These are phyloP conservation scores for Ptychochromis oligacanthus DNA, from an alignment of 2,113 vertebrate species.

Conservation along the genomic window DNA sequence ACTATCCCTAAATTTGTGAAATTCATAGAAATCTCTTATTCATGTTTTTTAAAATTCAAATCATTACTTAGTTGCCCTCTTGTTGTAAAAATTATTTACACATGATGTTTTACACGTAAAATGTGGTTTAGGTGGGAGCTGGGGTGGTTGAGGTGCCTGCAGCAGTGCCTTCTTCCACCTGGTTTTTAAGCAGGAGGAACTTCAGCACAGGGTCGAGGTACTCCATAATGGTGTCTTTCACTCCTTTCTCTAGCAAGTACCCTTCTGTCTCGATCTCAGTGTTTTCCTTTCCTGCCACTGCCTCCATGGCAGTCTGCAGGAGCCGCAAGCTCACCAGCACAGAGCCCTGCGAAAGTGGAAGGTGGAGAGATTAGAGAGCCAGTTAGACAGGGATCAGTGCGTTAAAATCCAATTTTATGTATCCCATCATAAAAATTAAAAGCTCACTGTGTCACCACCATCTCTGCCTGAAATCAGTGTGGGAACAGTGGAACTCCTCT, in stretches of 20 bases:
- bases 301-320: conserved; percentile 86
- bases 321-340: conserved; percentile 87
- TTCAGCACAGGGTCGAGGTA: conserved; percentile 65
- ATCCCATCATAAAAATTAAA: neutral
- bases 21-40: conserved; percentile 29
- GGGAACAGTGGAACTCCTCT: neutral
- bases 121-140: conserved; percentile 44
- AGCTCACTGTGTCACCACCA: neutral
- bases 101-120: conserved; percentile 9
- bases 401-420: neutral
- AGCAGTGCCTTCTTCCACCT: conserved; percentile 67
- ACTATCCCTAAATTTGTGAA: conserved; percentile 25
- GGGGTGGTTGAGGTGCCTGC: conserved; percentile 8
- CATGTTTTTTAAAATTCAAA: conserved; percentile 1
- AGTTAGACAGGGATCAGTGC: neutral
- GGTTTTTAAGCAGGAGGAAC: conserved; percentile 77
- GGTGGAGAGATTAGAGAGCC: neutral
- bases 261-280: conserved; percentile 84
- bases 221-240: conserved; percentile 82
- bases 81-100: conserved; percentile 60
- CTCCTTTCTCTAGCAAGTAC: conserved; percentile 84
- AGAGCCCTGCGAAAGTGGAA: conserved; percentile 66
- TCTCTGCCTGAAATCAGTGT: neutral
- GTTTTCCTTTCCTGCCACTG: conserved; percentile 81
- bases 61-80: conserved; percentile 11